Percentiles rank a stretch among this genome's conserved stretches.
Conservation (phyloP, 1,140 invertebrate genomes). For the Eueides isabella region DNA sequence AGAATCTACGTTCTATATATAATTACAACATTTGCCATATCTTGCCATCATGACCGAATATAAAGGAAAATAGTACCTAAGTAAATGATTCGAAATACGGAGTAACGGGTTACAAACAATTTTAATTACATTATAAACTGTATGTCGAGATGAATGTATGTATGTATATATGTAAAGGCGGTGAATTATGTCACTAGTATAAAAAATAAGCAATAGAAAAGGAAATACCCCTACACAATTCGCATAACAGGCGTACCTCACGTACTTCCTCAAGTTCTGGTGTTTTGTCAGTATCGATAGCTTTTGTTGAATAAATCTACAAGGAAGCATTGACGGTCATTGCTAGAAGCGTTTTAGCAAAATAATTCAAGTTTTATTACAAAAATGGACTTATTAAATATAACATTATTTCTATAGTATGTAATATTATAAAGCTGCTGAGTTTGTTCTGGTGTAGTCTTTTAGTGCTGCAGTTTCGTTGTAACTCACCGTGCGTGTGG, state of each 20-base stretch:
- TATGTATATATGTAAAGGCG: too few relatives aligned
- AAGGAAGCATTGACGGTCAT: not conserved
- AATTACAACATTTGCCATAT: constrained; percentile 57
- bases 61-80: not conserved
- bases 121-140: not conserved
- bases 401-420: too few relatives aligned
- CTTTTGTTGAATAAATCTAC: constrained; percentile 23
- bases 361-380: not conserved
- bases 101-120: not conserved
- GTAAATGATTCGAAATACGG: not conserved
- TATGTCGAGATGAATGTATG: constrained; percentile 27
- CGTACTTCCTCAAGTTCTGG: constrained; percentile 45
- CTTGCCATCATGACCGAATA: constrained; percentile 58
- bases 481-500: too few relatives aligned
- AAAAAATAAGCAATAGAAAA: constrained; percentile 46
- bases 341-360: too few relatives aligned
- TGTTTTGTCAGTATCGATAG: constrained; percentile 26
- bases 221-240: constrained; percentile 46
- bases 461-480: too few relatives aligned
- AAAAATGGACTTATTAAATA: too few relatives aligned
- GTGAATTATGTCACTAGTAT: constrained; percentile 52
- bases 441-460: too few relatives aligned
- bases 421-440: too few relatives aligned
- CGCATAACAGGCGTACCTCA: constrained; percentile 43
- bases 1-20: constrained; percentile 50